Base-by-base conservation (phyloP, 2,113 vertebrate species). In the Clinocottus analis region DNA sequence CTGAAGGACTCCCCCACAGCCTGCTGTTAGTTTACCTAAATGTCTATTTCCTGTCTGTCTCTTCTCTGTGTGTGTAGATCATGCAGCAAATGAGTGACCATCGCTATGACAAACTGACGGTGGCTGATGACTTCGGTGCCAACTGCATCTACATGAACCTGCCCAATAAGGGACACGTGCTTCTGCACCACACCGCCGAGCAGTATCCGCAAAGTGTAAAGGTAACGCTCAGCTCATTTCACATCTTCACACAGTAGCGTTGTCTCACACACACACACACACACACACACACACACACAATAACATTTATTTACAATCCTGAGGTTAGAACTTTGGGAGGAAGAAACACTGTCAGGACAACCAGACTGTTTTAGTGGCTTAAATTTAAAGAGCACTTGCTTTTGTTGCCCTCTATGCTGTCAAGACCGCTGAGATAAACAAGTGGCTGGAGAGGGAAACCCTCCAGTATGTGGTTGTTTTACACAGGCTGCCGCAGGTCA, bases 21-120 rank as follows among this genome's bases (percentile, higher is more conserved):
- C 19, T 75, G 37, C 14, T 17, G 23, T 68, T 64, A 45, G 17
- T 66, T 72, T 61, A 14, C 14, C 31, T 43, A 6, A n/a, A 14
- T 63, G 19, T 82, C 10, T 49, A 5, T 47, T 66, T 70, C 0
- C 47, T 84, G 71, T 93, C 78, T 89, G 9, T 75, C 11, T 85
- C 2, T 58, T 66, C 16, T 51, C 29, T 80, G 11, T 31, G 41
- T 78, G 21, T 78, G 11, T 82, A 99, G 98, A 97, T 95, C 76
- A 99, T 99, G 97, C 97, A 99, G 27, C 97, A 99, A 88, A 97
- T 99, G 97, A 99, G 97, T 0, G 97, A 99, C 92, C 96, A 99
- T 83, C 96, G 96, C 87, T 99, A 99, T 0, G 97, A 99, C 94
- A 99, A 98, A 75, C 94, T 99, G 92, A 99, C 97, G 0, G 94